Percentiles rank a stretch among this genome's conserved stretches.
Evolutionary conservation across 2,797 vertebrate genomes (phyloP).

Genomic region (Acanthurus leucopareius): DNA sequence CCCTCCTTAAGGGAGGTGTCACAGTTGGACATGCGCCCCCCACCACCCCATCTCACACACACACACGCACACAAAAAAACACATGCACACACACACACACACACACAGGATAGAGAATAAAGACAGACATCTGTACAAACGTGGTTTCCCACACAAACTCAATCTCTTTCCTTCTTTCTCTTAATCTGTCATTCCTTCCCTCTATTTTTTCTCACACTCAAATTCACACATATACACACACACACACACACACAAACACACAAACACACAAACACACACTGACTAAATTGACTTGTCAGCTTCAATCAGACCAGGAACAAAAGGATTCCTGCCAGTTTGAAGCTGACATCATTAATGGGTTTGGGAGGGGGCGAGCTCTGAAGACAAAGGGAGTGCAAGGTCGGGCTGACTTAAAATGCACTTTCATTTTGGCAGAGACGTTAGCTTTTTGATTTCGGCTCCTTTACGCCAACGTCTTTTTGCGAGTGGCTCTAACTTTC

Average conservation of each 20-base stretch:
- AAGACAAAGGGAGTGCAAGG: conserved; percentile 82
- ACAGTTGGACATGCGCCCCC: conserved; percentile 59
- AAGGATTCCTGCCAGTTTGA: conserved; percentile 83
- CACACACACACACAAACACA: conserved; percentile 48
- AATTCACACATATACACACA: conserved; percentile 27
- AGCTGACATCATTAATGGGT: conserved; percentile 82
- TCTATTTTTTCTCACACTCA: conserved; percentile 51
- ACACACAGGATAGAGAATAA: conserved; percentile 27
- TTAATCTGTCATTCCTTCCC: conserved; percentile 52
- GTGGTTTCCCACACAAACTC: conserved; percentile 37
- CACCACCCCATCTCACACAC: neutral
- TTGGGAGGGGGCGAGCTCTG: conserved; percentile 74
- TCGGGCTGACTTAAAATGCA: conserved; percentile 80
- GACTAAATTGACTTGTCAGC: conserved; percentile 86
- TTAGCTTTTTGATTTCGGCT: conserved; percentile 74
- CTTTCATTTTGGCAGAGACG: conserved; percentile 79
- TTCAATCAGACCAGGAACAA: conserved; percentile 84
- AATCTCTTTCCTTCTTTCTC: conserved; percentile 55
- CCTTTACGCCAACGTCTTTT: conserved; percentile 68
- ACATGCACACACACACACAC: neutral
- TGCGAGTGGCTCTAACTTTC: conserved; percentile 76
- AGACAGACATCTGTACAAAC: conserved; percentile 48
- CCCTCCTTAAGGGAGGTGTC: conserved; percentile 68
- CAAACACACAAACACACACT: conserved; percentile 55
- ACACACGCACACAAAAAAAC: conserved; percentile 9